Evolutionary conservation across 2,888 invertebrate species (phyloP), one percentile per base, ranked within the genome.

Genomic region (Acronicta aceris): DNA sequence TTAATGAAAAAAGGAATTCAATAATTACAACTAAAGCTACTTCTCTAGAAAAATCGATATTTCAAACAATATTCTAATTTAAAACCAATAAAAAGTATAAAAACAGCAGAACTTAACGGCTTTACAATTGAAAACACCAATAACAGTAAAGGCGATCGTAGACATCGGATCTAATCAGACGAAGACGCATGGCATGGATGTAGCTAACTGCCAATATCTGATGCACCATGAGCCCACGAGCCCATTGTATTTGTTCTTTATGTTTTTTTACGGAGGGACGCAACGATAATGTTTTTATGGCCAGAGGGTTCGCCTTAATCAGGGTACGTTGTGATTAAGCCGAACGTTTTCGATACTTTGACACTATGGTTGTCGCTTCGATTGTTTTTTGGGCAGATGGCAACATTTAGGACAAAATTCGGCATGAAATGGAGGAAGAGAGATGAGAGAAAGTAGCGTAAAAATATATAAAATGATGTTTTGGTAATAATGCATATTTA

Each of bases 241-340:
- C 83, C 89, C 89, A 92, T 92, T 92, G 93, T 94, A 89, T 93
- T 92, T 90, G 89, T 92, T 92, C 90, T 94, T 93, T 93, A 93
- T 93, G 92, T 90, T 94, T 93, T 85, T 94, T 94, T 92, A 90
- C 81, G 88, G 89, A 89, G 93, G 92, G 92, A 90, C 85, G 88
- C 81, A 86, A 86, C 91, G 94, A 93, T 94, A 94, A 94, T 94
- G 94, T 94, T 94, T 94, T 94, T 94, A 94, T 92, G 93, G 93
- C 89, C 86, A 88, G 91, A 92, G 90, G 88, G 88, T 84, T 82
- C 82, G 87, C 87, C 85, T 89, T 94, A 93, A 94, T 94, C 94
- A 94, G 92, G 89, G 90, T 87, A 87, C 88, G 87, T 85, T 89
- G 92, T 93, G 93, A 94, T 94, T 93, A 94, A 90, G 84, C 83